Base-by-base conservation (phyloP, 2,113 vertebrate species). In the Melanerpes formicivorus region DNA sequence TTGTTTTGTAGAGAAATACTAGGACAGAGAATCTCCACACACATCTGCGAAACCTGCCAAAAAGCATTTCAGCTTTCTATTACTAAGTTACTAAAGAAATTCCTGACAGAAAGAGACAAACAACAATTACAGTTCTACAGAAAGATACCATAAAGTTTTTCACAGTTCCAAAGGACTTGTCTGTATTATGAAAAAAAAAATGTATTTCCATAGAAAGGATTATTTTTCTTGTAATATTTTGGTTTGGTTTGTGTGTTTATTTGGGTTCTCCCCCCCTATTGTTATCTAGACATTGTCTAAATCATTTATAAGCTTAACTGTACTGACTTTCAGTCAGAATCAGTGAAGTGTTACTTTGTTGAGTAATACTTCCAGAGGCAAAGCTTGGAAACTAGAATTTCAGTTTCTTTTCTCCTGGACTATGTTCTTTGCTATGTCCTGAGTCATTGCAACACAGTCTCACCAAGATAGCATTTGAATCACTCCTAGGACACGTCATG, bases 211-310 rank as follows among this genome's bases (percentile, higher is more conserved):
- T 54, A 54, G 14, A 21, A 75, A 74, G 17, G 34, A 63, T 71
- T 11, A 11, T 50, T 50, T 50, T 23, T 22, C 48, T 50, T 40
- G 10, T 11, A 40, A 40, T 40, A 40, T 40, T 40, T 40, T 40
- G 40, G 21, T 27, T 32, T 19, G 9, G 10, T 48, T 48, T 18
- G 17, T 48, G 9, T 50, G 48, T 22, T 50, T 50, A 15, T 44
- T 14, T 44, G 42, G 42, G 44, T 37, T 5, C 1, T 16, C 5
- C 10, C 2, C 10, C 9, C 2, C 5, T 1, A 6, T 12, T 6
- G 1, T 11, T n/a, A 17, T 44, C 6, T 56, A 74, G 18, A 34
- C 8, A 25, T 74, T 67, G 6, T 54, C 29, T 80, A 72, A 86
- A 60, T 58, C 4, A 71, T 18, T 13, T 67, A 18, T 8, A 30